Conservation (phyloP, 2,888 invertebrate species). For the Ichneumon xanthorius region DNA sequence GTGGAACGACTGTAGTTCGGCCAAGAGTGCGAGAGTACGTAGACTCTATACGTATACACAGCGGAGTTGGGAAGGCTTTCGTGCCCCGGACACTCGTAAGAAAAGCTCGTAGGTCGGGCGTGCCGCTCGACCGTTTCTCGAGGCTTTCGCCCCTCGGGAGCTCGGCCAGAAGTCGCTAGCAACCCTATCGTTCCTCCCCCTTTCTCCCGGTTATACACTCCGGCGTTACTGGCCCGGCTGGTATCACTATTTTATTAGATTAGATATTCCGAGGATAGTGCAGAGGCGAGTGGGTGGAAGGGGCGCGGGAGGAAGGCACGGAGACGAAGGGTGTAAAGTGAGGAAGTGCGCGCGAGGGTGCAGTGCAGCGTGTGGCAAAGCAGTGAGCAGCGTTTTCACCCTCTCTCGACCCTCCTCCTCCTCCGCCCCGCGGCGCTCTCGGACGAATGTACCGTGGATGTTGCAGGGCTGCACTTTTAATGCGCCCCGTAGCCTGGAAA, state of each 20-base stretch:
- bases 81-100: slow-evolving; percentile 58
- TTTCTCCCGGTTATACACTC: slow-evolving; percentile 18
- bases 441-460: slow-evolving; percentile 57
- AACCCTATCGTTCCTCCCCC: background rate
- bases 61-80: background rate
- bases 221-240: slow-evolving; percentile 31
- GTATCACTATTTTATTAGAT: slow-evolving; percentile 77
- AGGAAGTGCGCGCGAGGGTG: slow-evolving; percentile 30
- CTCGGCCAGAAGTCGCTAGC: slow-evolving; percentile 21
- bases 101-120: slow-evolving; percentile 47
- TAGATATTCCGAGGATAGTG: slow-evolving; percentile 69
- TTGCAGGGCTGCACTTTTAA: slow-evolving; percentile 65
- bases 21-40: background rate
- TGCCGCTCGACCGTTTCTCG: slow-evolving; percentile 47
- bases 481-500: slow-evolving; percentile 66
- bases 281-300: background rate
- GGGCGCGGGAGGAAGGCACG: slow-evolving; percentile 3
- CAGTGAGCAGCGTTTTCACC: slow-evolving; percentile 35
- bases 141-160: slow-evolving; percentile 32
- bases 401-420: background rate
- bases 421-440: background rate
- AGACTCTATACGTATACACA: background rate
- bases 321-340: slow-evolving; percentile 32
- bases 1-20: slow-evolving; percentile 14
- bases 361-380: slow-evolving; percentile 44